Base-by-base conservation (phyloP, 1,140 invertebrate genomes). In the Bathynomus jamesi region DNA sequence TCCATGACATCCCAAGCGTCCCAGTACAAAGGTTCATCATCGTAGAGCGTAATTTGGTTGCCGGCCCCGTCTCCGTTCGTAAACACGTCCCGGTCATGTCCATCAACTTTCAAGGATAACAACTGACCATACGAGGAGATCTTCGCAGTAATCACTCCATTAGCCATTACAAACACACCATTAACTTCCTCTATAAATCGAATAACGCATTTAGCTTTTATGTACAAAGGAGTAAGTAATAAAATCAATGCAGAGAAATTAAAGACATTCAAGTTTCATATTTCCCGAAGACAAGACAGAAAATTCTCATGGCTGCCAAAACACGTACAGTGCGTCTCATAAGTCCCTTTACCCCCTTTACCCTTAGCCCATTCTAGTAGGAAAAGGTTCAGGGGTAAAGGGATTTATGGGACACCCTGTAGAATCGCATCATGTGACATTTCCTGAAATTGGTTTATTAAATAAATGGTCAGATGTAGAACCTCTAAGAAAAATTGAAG, bases 1-100 rank as follows among this genome's bases (percentile, higher is more conserved):
- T 86, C 85, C 85, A 86, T 86, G 3, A 84, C 82, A 79, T 86
- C 85, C 85, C 85, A 86, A 10, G 85, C 85, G 81, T 86, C 85
- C 85, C 85, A 86, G 80, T 81, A 86, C 32, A 86, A 73, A 13
- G 85, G 85, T 10, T 86, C 78, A 75, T 86, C 85, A 79, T 86
- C 85, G 81, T 81, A 86, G 11, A 86, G 74, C 61, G 85, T 76
- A 76, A 83, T 78, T 29, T 68, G 65, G 32, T 70, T 73, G 7
- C 72, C 72, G n/a, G 13, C 17, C 67, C 67, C 13, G 32, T 61
- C 13, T 13, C 32, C 5, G 13, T 30, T 5, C 67, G 29, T 27
- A 62, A 73, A 69, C n/a, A 73, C 72, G 46, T 73, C 67, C 17
- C 62, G 28, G 25, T 69, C 30, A 28, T 72, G 61, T 7, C 67